Base-by-base conservation (phyloP, 1,140 invertebrate genomes). In the Nasonia vitripennis region DNA sequence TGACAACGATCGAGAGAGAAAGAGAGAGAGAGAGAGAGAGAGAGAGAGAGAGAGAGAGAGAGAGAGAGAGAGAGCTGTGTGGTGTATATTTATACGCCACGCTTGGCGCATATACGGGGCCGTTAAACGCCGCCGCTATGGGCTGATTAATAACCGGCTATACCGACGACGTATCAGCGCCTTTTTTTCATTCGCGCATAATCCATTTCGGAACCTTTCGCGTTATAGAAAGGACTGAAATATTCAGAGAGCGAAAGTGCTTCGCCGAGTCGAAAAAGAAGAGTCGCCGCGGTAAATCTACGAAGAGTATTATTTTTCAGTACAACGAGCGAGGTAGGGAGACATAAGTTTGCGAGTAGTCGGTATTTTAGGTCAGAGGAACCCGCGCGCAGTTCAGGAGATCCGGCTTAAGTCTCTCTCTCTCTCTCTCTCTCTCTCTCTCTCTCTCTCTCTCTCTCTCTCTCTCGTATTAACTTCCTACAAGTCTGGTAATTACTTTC, bases 401-500 rank as follows among this genome's bases (percentile, higher is more conserved):
- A 81, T 81, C 67, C 51, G 10, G 34, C 73, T 68, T 68, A 48
- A 74, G 17, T 45, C 51, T 51, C 27, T 27, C 1, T n/a, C n/a
- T n/a, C n/a, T n/a, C n/a, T n/a, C n/a, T n/a, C n/a, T n/a, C n/a
- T n/a, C n/a, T n/a, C n/a, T n/a, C n/a, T 51, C 27, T 27, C 1
- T 45, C 51, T 45, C 51, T 51, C 27, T 51, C 27, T 27, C 1
- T 45, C 51, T 51, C 27, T 27, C 1, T 27, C 27, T 27, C 27
- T 27, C 27, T 1, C 48, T 80, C 71, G 34, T 68, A 81, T 85
- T 85, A 85, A 78, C 84, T 81, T 37, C 23, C n/a, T 68, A 77
- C 51, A 81, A 77, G 55, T 85, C 70, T 70, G 45, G 79, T 85
- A 85, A 77, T 85, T 85, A 81, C 73, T 75, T 85, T 77, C n/a